These are phyloP conservation scores for Pseudocheirus occidentalis DNA, from an alignment of 2,797 vertebrate species.

Conservation along the genomic window DNA sequence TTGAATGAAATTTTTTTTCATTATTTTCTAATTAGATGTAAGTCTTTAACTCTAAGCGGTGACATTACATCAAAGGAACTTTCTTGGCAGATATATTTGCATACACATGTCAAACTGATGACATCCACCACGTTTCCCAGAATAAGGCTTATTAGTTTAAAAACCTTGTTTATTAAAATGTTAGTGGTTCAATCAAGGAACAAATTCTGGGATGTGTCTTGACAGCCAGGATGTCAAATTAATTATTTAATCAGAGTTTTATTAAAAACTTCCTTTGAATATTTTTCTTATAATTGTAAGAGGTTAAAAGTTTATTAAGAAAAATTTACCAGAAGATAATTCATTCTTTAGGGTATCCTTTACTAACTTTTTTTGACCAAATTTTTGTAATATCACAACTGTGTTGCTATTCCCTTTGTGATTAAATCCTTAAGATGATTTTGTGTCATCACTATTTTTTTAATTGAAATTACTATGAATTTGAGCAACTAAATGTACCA, in stretches of 20 bases:
- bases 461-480: conserved; percentile 43
- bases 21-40: background rate
- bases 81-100: background rate
- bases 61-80: too few species aligned
- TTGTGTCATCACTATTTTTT: conserved; percentile 59
- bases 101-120: background rate
- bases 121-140: background rate
- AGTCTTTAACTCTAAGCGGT: background rate
- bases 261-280: conserved; percentile 24
- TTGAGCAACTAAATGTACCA: conserved; percentile 65
- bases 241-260: conserved; percentile 35
- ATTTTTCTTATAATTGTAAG: conserved; percentile 35
- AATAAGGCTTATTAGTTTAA: conserved; percentile 44
- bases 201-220: background rate
- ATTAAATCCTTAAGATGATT: conserved; percentile 29
- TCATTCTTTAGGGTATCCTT: background rate
- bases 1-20: conserved; percentile 9
- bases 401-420: background rate
- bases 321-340: conserved; percentile 16
- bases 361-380: background rate
- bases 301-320: conserved; percentile 27
- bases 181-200: conserved; percentile 52
- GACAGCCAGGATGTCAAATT: conserved; percentile 10
- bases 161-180: conserved; percentile 52
- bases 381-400: conserved; percentile 42